Percentiles rank a stretch among this genome's conserved stretches.
phyloP scores from a whole-genome alignment of 2,888 invertebrate genomes.

The Protonemura montana region DNA sequence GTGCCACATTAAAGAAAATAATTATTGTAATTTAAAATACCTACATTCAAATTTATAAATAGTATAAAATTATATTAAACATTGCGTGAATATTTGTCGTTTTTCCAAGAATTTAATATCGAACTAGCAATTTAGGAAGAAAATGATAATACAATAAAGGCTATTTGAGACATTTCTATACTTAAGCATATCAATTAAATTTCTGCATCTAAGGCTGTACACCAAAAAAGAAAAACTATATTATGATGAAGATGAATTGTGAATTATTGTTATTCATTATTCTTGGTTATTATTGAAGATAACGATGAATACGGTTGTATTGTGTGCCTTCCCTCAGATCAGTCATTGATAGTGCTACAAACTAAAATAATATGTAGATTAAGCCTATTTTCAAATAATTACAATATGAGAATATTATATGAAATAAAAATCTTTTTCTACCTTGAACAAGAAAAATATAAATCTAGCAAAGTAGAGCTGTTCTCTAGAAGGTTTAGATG shows the following conservation, averaged over 20 bases:
- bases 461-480: background rate
- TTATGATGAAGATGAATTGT: slow-evolving; percentile 22
- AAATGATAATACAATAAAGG: background rate
- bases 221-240: slow-evolving; percentile 33
- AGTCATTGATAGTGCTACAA: slow-evolving; percentile 22
- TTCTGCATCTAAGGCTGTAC: slow-evolving; percentile 39
- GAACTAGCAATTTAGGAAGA: background rate
- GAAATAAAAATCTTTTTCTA: slow-evolving; percentile 45
- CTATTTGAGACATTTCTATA: slow-evolving; percentile 13
- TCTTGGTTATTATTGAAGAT: slow-evolving; percentile 22
- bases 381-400: slow-evolving; percentile 46
- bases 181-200: slow-evolving; percentile 40
- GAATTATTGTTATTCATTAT: slow-evolving; percentile 15
- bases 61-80: background rate
- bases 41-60: slow-evolving; percentile 16
- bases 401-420: slow-evolving; percentile 33
- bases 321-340: slow-evolving; percentile 39
- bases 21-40: background rate
- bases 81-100: background rate
- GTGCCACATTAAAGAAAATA: slow-evolving; percentile 25
- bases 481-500: too few species aligned
- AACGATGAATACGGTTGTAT: slow-evolving; percentile 29
- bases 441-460: slow-evolving; percentile 31
- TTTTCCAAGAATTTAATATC: slow-evolving; percentile 19
- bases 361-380: slow-evolving; percentile 38